Evolutionary conservation across 2,113 vertebrate species (phyloP), one percentile per base, ranked within the genome.

Genomic region (Microcebus tavaratra): DNA sequence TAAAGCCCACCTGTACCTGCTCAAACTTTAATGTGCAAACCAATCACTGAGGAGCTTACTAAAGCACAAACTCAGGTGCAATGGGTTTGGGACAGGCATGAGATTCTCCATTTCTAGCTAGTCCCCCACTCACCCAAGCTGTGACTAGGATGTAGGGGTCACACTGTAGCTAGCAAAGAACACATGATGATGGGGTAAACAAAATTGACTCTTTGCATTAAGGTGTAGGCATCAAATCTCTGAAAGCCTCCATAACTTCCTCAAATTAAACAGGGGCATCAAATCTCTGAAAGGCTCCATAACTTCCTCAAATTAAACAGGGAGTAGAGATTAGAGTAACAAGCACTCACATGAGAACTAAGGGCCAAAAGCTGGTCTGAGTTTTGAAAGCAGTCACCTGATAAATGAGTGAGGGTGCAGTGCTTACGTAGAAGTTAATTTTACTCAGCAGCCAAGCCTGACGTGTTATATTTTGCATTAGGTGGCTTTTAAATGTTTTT

Each of bases 151-250:
- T 21, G 18, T 2, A 8, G 25, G 10, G 80, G 45, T 31, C 48
- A 53, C 50, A 21, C 0, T 3, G 34, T 20, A 70, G 59, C 50
- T 61, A 75, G 65, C 9, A 61, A 55, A 57, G 18, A 50, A 36
- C 11, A 65, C 5, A 12, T 2, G 6, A 67, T 15, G 4, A 45
- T 8, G 10, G 11, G 10, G 50, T 0, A 0, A 76, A 34, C 10
- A 42, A 20, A 81, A 95, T 61, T 0, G 27, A 67, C 42, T 23
- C 53, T 79, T 12, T 45, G 48, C 34, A 29, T 34, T 39, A 75
- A 13, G 61, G 63, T 50, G 23, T 63, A 50, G 50, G 80, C 29
- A 31, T 12, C 13, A 8, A 90, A 75, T 48, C 34, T 59, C 75
- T 83, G 20, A 29, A 75, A 45, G 23, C 12, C 68, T 70, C 70